phyloP scores from a whole-genome alignment of 2,888 invertebrate species.

The Rhagophthalmus giganteus region DNA sequence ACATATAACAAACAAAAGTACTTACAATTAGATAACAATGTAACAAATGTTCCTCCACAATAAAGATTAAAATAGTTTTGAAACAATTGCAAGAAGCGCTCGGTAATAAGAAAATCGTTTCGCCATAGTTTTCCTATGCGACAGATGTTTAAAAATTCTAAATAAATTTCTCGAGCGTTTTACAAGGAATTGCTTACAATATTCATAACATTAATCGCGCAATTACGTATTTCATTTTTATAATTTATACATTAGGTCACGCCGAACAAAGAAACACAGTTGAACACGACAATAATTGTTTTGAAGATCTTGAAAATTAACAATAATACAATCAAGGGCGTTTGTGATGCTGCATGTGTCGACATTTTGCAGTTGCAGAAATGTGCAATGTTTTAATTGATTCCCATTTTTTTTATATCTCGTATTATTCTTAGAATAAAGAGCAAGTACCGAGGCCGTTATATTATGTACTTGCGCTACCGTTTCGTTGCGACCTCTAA shows the following conservation, averaged over 20 bases:
- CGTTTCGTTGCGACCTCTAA: no score
- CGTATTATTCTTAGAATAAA: no score
- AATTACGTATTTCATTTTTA: neutral
- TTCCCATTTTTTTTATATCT: neutral
- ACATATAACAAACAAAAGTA: no score
- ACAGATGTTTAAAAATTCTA: neutral
- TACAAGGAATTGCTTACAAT: neutral
- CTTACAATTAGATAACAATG: no score
- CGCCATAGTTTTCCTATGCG: no score
- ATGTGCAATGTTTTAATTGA: neutral
- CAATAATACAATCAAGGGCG: neutral
- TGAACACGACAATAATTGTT: neutral
- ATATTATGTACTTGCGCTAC: no score
- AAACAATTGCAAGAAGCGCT: no score
- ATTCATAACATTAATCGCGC: constrained; percentile 4
- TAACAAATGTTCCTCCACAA: no score
- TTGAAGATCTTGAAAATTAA: neutral
- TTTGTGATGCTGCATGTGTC: constrained; percentile 7
- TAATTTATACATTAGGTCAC: constrained; percentile 6
- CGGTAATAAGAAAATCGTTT: no score
- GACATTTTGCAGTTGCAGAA: neutral
- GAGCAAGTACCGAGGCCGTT: no score
- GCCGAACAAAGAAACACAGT: constrained; percentile 5
- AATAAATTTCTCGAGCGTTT: neutral
- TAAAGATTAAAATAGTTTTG: no score